Conservation (phyloP, 2,888 invertebrate species). For the Mayetiola destructor region DNA sequence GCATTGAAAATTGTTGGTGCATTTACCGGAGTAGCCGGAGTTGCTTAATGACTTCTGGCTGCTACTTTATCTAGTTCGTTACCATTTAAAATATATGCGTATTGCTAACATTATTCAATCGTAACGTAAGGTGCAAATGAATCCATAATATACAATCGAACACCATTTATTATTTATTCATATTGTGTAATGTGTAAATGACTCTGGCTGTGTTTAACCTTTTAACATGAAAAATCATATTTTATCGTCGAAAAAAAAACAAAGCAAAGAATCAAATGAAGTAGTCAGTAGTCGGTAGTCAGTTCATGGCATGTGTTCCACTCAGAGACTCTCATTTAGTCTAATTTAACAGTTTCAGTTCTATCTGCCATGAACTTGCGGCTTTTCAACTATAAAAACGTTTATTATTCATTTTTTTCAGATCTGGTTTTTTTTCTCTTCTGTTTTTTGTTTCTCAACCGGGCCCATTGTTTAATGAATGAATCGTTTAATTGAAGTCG, state of each 20-base stretch:
- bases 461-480: neutral
- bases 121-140: slow-evolving; percentile 2
- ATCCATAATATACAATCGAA: too few relatives aligned
- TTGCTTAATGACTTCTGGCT: slow-evolving; percentile 1
- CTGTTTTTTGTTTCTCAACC: neutral
- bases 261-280: neutral
- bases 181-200: slow-evolving; percentile 8
- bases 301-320: slow-evolving; percentile 4
- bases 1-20: neutral
- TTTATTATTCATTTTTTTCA: neutral
- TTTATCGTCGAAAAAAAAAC: neutral
- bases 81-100: too few relatives aligned
- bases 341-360: too few relatives aligned
- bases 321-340: too few relatives aligned
- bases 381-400: neutral
- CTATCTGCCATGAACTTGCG: too few relatives aligned
- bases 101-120: too few relatives aligned
- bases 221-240: slow-evolving; percentile 8
- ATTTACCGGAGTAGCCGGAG: too few relatives aligned
- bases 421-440: neutral
- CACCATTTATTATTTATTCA: too few relatives aligned
- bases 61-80: too few relatives aligned
- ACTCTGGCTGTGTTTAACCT: slow-evolving; percentile 8
- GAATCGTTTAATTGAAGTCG: slow-evolving; percentile 3
- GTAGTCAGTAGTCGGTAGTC: too few relatives aligned